phyloP scores from a whole-genome alignment of 2,888 invertebrate species.

The Oithona nana region DNA sequence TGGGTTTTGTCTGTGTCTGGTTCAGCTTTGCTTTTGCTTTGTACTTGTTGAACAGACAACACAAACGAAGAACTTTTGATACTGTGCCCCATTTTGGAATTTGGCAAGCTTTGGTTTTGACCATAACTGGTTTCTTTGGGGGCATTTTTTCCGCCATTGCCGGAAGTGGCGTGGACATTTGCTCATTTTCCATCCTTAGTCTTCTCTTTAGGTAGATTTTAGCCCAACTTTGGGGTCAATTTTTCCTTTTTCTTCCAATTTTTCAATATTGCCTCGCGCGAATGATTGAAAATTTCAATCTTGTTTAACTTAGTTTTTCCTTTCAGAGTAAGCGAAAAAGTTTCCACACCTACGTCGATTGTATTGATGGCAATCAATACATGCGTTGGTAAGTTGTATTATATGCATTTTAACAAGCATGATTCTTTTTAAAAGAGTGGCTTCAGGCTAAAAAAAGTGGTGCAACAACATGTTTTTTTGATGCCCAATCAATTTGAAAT shows the following conservation, averaged over 20 bases:
- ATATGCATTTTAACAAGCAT: background rate
- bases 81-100: background rate
- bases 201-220: slow-evolving; percentile 4
- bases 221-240: background rate
- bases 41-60: slow-evolving; percentile 14
- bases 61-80: slow-evolving; percentile 15
- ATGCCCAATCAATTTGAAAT: background rate
- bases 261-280: background rate
- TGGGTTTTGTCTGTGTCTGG: slow-evolving; percentile 17
- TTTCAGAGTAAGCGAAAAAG: slow-evolving; percentile 17
- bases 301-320: no score
- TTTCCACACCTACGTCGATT: slow-evolving; percentile 11
- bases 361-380: slow-evolving; percentile 16
- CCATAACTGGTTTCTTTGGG: slow-evolving; percentile 9
- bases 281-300: background rate
- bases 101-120: slow-evolving; percentile 7
- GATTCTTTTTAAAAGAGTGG: background rate
- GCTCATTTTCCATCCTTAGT: slow-evolving; percentile 15
- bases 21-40: slow-evolving; percentile 17
- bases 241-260: background rate
- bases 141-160: slow-evolving; percentile 15
- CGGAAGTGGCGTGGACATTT: slow-evolving; percentile 16
- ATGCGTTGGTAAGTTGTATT: slow-evolving; percentile 3
- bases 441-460: background rate
- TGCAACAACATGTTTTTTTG: background rate